Evolutionary conservation across 2,888 invertebrate genomes (phyloP), one percentile per base, ranked within the genome.

Genomic region (Drosophila differens): DNA sequence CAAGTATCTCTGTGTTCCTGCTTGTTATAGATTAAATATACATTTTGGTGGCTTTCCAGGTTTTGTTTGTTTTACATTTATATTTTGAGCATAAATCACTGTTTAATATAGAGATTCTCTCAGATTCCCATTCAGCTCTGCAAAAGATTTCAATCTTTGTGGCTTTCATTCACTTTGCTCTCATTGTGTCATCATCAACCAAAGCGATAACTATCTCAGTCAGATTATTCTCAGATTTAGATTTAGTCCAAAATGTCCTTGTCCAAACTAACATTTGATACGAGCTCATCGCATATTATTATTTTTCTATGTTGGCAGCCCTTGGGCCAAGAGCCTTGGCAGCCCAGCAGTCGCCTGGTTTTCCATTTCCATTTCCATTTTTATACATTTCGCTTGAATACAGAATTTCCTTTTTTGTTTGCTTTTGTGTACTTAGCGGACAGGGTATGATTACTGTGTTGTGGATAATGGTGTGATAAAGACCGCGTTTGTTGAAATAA

Each of bases 321-420:
- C 35, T 54, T 71, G 14, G 71, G 70, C 61, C 39, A 37, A 63
- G 16, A 41, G 63, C 69, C 61, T 72, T 80, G 60, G 52, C 59
- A 54, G 32, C 32, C 16, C 47, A 22, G 47, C 47, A 14, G 22
- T 47, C 12, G 33, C 25, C 47, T 16, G 2, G 52, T 51, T 41
- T 37, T 41, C 61, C 68, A 70, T 65, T 58, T 78, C 4, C 47
- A 47, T 47, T 25, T 54, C 10, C 52, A 71, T 79, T 69, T 74
- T 47, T 41, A 63, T 59, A 39, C 41, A 64, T 74, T 59, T 74
- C 53, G 53, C 25, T 37, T 70, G 70, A 80, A 68, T 75, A 28
- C 41, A 70, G 70, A 64, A 64, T 70, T 49, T 47, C 7, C 35
- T 22, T 41, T 16, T 32, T 25, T 41, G 35, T 55, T 39, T 32